Percentiles rank a stretch among this genome's conserved stretches.
Evolutionary conservation across 2,888 invertebrate species (phyloP).

Genomic region (Hydraecia micacea): DNA sequence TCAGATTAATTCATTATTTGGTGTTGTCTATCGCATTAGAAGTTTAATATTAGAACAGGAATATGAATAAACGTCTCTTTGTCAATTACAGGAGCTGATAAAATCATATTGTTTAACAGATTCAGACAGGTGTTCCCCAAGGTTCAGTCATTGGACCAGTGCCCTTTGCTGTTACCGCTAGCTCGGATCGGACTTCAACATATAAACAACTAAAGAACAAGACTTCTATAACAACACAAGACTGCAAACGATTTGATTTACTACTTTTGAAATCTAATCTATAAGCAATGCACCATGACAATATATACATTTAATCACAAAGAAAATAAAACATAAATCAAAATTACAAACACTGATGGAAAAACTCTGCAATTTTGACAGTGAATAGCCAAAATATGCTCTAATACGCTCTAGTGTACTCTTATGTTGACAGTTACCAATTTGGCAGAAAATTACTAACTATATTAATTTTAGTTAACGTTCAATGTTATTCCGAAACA

Average conservation of each 20-base stretch:
- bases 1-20: neutral
- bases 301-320: neutral
- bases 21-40: neutral
- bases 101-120: neutral
- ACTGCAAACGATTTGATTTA: neutral
- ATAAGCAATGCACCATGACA: neutral
- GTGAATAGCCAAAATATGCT: neutral
- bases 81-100: neutral
- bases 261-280: conserved; percentile 7
- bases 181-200: neutral
- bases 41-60: neutral
- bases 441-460: conserved; percentile 5
- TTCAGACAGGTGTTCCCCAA: neutral
- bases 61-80: neutral
- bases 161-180: neutral
- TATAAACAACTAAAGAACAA: neutral
- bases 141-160: neutral
- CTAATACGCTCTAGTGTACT: neutral
- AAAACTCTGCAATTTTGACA: conserved; percentile 5
- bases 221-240: neutral
- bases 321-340: conserved; percentile 9
- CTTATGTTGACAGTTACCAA: neutral
- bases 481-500: neutral
- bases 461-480: neutral
- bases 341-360: conserved; percentile 2